These are phyloP conservation scores for Aquatica leii DNA, from an alignment of 2,888 invertebrate species.

Conservation along the genomic window DNA sequence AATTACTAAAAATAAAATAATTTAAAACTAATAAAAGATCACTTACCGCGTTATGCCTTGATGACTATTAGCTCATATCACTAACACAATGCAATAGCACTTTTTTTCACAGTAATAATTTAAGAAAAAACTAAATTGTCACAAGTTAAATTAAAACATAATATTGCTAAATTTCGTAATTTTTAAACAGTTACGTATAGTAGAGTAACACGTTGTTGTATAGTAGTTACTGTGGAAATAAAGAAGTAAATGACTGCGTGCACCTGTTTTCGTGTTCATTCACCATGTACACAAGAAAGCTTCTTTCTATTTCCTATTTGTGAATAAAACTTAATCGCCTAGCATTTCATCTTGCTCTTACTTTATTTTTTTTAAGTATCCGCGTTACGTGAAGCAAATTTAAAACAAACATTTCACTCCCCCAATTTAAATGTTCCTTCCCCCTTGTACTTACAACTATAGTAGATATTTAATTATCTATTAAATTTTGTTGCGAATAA, in stretches of 20 bases:
- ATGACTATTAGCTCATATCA: slow-evolving; percentile 57
- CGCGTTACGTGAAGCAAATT: background rate
- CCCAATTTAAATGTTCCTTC: background rate
- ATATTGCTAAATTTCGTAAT: no score
- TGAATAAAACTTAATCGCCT: slow-evolving; percentile 2
- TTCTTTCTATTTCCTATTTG: slow-evolving; percentile 37
- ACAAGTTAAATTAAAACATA: no score
- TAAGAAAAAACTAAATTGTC: no score
- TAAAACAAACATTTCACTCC: no score
- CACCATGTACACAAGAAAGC: slow-evolving; percentile 50
- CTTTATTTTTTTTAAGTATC: no score
- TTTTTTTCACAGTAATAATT: slow-evolving; percentile 32
- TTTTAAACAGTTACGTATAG: no score
- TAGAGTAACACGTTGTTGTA: slow-evolving; percentile 38
- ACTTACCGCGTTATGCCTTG: slow-evolving; percentile 51
- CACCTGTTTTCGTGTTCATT: slow-evolving; percentile 55
- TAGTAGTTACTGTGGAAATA: slow-evolving; percentile 50
- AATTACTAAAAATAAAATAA: no score
- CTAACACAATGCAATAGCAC: slow-evolving; percentile 44
- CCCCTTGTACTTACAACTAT: background rate
- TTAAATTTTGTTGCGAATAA: no score
- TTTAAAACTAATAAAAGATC: no score
- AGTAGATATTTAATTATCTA: background rate
- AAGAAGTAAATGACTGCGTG: slow-evolving; percentile 50
- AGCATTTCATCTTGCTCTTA: background rate